These are phyloP conservation scores for Drosophila seclusa DNA, from an alignment of 2,888 invertebrate species.

Conservation along the genomic window DNA sequence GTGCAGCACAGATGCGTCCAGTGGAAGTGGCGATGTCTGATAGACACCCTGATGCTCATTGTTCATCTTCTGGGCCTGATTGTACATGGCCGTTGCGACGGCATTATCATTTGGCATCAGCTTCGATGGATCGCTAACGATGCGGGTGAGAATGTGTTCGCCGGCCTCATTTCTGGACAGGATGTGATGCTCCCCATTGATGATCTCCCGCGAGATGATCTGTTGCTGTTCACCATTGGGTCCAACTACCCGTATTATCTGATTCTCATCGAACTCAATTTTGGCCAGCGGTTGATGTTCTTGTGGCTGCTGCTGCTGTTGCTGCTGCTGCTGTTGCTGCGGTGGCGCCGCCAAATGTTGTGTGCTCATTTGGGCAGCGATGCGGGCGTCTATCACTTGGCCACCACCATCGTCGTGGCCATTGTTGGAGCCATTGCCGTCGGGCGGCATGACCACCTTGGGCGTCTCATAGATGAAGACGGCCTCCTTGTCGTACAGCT, in stretches of 20 bases:
- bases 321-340: slow-evolving; percentile 59
- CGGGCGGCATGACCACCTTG: slow-evolving; percentile 82
- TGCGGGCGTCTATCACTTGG: slow-evolving; percentile 84
- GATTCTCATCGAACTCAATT: slow-evolving; percentile 85
- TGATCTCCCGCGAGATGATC: slow-evolving; percentile 85
- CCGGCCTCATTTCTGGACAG: slow-evolving; percentile 85
- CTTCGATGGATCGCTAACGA: slow-evolving; percentile 85
- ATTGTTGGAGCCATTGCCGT: slow-evolving; percentile 53
- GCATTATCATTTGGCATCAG: slow-evolving; percentile 84
- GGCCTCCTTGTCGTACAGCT: slow-evolving; percentile 84
- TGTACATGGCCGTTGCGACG: slow-evolving; percentile 84
- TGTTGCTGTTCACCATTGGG: slow-evolving; percentile 85
- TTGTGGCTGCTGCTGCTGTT: slow-evolving; percentile 56
- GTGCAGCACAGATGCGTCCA: slow-evolving; percentile 84
- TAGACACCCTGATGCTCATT: slow-evolving; percentile 82
- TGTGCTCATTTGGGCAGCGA: slow-evolving; percentile 82
- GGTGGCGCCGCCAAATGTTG: slow-evolving; percentile 58
- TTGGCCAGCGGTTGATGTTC: slow-evolving; percentile 84
- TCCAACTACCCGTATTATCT: slow-evolving; percentile 85
- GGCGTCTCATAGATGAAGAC: slow-evolving; percentile 84
- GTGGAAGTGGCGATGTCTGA: slow-evolving; percentile 84
- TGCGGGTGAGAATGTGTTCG: slow-evolving; percentile 85
- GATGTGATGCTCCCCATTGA: slow-evolving; percentile 85
- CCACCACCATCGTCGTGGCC: slow-evolving; percentile 80
- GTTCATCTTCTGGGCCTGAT: slow-evolving; percentile 84